Base-by-base conservation (phyloP, 2,113 vertebrate genomes). In the Symphodus melops region DNA sequence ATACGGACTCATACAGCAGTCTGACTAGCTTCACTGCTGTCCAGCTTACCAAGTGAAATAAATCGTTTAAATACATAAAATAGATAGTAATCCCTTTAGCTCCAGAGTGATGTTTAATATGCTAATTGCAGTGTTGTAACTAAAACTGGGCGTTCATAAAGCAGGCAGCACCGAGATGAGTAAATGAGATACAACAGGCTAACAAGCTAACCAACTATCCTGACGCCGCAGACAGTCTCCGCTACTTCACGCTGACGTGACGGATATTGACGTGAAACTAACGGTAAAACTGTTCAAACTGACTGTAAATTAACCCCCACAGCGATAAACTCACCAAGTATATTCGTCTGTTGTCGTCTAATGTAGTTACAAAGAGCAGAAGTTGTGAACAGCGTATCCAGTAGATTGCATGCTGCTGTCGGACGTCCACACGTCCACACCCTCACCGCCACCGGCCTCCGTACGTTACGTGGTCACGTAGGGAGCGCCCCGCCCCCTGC, bases 381-480 rank as follows among this genome's bases (percentile, higher is more conserved):
- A 77, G 56, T 74, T 75, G 42, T 52, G 65, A 53, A 49, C 68
- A 54, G 46, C 53, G 51, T 58, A 53, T 64, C 7, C 42, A 6
- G 28, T 13, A 75, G 49, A 78, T 1, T 66, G 48, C 68, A 48
- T 25, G 64, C 66, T 3, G 82, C 49, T 33, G 28, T 33, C 52
- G 59, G 57, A 71, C 59, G 88, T 89, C 92, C 93, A 92, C 93
- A 71, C 59, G 88, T 89, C 92, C 93, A 92, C 93, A 91, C 92
- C 93, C 92, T 93, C 88, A 8, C 25, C n/a, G 28, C 62, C 49
- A 44, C 33, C 56, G 56, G 36, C 62, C 49, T 49, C 23, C 56
- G 56, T 58, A 59, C 54, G 48, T 81, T 51, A 52, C 53, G 65
- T 68, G 61, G 19, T 41, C 39, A 42, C 52, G 37, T 16, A 19